Evolutionary conservation across 2,113 vertebrate genomes (phyloP), one percentile per base, ranked within the genome.

Genomic region (Nettapus auritus): DNA sequence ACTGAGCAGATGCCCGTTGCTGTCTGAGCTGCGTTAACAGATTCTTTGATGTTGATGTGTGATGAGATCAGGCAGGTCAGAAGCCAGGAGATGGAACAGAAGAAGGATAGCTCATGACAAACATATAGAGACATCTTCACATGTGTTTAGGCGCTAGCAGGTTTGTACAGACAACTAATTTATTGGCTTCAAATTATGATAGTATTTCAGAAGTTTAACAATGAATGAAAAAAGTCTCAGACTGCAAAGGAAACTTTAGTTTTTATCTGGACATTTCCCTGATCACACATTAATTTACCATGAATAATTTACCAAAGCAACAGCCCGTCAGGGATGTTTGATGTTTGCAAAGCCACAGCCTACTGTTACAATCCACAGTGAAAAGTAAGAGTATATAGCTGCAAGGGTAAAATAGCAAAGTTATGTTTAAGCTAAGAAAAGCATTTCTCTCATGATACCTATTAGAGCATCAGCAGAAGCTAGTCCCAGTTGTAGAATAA

Each of bases 281-380:
- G 36, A 22, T 88, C 22, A 22, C 46, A 31, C 82, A 56, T 71
- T 82, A 88, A 77, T 90, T 90, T 76, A 42, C 48, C 22, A 55
- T 85, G 5, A 86, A 90, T 82, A 80, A 95, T 92, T 86, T 76
- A 90, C 17, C 53, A 53, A 66, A 82, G 57, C 79, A 93, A 56
- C 70, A 86, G 75, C 44, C 86, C 59, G 33, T 80, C 53, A 9
- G 1, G 3, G 62, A 56, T 44, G 60, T 91, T 25, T 63, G 48
- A 74, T 86, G n/a, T 82, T 91, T 79, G 67, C 66, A 91, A 91
- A 91, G 57, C 74, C 82, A 75, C 63, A 80, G 53, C 63, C 36
- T n/a, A 26, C 74, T 82, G 62, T 28, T 68, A 20, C 5, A 60
- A 9, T 36, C 28, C 63, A 36, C 33, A 80, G 13, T 52, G 57